Evolutionary conservation across 2,888 invertebrate genomes (phyloP).

Genomic region (Xanthorhoe designata): DNA sequence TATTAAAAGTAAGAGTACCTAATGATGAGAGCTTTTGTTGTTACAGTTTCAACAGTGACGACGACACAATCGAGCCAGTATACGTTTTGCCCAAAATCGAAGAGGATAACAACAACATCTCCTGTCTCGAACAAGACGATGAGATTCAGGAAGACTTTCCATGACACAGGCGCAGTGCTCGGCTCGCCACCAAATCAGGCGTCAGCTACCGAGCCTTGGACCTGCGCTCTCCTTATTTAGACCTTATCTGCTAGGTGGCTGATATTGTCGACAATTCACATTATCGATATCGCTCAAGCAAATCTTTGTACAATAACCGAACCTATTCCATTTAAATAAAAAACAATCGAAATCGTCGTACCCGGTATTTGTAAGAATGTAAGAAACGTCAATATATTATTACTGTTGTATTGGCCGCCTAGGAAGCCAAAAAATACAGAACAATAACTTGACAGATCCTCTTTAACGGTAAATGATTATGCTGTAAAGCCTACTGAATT

Average conservation of each 20-base stretch:
- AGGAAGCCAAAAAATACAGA: not conserved
- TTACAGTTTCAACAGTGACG: conserved; percentile 70
- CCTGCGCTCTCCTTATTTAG: not conserved
- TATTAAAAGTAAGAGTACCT: no score
- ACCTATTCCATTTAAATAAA: no score
- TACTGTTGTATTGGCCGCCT: not conserved
- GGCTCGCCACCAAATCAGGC: conserved; percentile 36
- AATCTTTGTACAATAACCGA: no score
- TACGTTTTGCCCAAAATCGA: conserved; percentile 64
- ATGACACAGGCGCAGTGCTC: conserved; percentile 55
- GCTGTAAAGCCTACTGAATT: not conserved
- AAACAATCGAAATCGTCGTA: no score
- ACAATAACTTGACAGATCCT: conserved; percentile 3
- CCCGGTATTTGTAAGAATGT: no score
- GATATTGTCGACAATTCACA: no score
- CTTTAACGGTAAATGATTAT: conserved; percentile 1
- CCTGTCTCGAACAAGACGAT: conserved; percentile 57
- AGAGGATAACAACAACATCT: conserved; percentile 71
- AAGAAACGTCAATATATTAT: not conserved
- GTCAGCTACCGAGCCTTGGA: conserved; percentile 23
- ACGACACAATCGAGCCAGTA: conserved; percentile 73
- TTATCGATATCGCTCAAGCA: no score
- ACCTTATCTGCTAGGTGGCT: not conserved
- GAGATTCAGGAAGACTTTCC: conserved; percentile 51
- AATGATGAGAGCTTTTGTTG: not conserved